Percentiles rank a stretch among this genome's conserved stretches.
Conservation (phyloP, 2,797 vertebrate species). For the Phoeniculus purpureus region DNA sequence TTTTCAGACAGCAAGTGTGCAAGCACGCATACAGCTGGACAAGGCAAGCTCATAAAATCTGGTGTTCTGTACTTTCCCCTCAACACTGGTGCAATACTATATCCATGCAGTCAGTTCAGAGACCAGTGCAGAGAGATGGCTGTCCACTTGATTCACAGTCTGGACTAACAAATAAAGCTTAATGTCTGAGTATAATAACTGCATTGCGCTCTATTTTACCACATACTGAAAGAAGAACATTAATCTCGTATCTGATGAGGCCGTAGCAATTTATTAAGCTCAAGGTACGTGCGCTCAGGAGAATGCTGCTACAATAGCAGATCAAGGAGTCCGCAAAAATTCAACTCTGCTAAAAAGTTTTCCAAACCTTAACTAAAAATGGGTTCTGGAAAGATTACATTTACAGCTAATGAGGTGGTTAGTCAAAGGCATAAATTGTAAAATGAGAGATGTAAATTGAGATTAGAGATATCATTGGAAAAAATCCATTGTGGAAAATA, state of each 20-base stretch:
- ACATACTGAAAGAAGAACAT: background rate
- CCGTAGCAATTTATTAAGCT: background rate
- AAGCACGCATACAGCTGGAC: background rate
- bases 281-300: background rate
- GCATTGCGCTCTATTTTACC: background rate
- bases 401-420: background rate
- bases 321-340: background rate
- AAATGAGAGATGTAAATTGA: background rate
- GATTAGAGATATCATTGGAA: background rate
- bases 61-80: background rate
- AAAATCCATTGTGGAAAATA: background rate
- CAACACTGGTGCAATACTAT: background rate
- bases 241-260: background rate
- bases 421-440: background rate
- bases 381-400: background rate
- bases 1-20: background rate
- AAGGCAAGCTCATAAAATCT: background rate
- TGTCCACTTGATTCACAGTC: background rate
- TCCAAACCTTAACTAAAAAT: background rate
- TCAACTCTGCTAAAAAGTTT: background rate
- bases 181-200: background rate
- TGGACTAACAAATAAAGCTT: background rate
- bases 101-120: too few relatives aligned
- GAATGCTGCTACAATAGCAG: background rate
- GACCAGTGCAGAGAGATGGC: background rate